A percentile compares a stretch with the other conserved stretches of the same genome.
Conservation (phyloP, 1,140 invertebrate species). For the Vollenhovia emeryi region DNA sequence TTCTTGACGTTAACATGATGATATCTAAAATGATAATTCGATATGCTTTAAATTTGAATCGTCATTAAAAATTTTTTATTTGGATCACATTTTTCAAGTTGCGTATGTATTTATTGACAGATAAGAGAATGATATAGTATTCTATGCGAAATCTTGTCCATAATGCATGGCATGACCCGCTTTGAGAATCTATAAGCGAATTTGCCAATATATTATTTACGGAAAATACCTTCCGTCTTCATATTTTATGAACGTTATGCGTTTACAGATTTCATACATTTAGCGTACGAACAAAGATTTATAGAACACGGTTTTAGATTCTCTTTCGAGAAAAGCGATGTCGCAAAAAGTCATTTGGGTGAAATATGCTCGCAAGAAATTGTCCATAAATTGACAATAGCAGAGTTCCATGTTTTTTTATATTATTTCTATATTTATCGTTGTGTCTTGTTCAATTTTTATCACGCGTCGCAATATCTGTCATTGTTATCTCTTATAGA, state of each 20-base stretch:
- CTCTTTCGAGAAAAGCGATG: not conserved
- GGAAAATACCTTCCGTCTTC: not conserved
- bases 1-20: not conserved
- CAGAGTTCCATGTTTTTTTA: not conserved
- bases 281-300: not conserved
- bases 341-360: not conserved
- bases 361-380: not conserved
- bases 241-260: not conserved
- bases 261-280: conserved; percentile 1
- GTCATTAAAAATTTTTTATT: conserved; percentile 12
- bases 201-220: conserved; percentile 28
- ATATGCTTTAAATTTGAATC: not conserved
- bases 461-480: not conserved
- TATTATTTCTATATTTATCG: not conserved
- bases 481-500: not conserved
- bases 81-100: not conserved
- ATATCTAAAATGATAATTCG: not conserved
- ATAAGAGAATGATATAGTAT: not conserved
- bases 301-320: not conserved
- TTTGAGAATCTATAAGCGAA: conserved; percentile 1
- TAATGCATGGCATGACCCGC: not conserved
- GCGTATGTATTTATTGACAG: not conserved
- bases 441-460: not conserved
- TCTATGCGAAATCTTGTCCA: not conserved
- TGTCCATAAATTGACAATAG: not conserved